phyloP scores from a whole-genome alignment of 2,113 vertebrate genomes.

The Artemisiospiza belli region DNA sequence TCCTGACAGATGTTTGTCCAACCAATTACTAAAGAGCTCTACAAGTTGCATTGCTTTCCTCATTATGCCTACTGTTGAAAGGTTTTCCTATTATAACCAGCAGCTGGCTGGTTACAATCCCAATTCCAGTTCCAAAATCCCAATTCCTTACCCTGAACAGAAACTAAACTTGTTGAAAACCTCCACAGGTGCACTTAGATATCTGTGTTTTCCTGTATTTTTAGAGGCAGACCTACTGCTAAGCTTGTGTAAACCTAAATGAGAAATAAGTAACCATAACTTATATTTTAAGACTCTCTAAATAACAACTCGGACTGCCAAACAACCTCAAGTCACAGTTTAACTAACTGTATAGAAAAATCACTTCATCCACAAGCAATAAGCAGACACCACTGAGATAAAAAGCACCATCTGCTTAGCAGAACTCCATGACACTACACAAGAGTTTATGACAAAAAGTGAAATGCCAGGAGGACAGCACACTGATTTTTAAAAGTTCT shows the following conservation, averaged over 20 bases:
- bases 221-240: not conserved
- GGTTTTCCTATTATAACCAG: not conserved
- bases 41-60: not conserved
- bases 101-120: not conserved
- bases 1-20: not conserved
- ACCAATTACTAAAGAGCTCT: not conserved
- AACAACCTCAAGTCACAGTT: constrained; percentile 7
- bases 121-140: not conserved
- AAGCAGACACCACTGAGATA: constrained; percentile 14
- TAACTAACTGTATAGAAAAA: not conserved
- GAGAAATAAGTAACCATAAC: not conserved
- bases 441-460: constrained; percentile 9
- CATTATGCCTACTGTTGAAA: not conserved
- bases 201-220: constrained; percentile 12
- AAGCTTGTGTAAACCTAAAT: not conserved
- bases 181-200: not conserved
- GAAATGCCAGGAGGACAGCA: constrained; percentile 27
- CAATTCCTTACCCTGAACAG: not conserved
- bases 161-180: not conserved
- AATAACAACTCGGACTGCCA: not conserved
- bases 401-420: constrained; percentile 34
- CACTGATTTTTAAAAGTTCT: not conserved
- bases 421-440: not conserved
- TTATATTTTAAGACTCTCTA: constrained; percentile 12
- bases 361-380: not conserved